phyloP scores from a whole-genome alignment of 2,113 vertebrate species.

The Fregata magnificens region DNA sequence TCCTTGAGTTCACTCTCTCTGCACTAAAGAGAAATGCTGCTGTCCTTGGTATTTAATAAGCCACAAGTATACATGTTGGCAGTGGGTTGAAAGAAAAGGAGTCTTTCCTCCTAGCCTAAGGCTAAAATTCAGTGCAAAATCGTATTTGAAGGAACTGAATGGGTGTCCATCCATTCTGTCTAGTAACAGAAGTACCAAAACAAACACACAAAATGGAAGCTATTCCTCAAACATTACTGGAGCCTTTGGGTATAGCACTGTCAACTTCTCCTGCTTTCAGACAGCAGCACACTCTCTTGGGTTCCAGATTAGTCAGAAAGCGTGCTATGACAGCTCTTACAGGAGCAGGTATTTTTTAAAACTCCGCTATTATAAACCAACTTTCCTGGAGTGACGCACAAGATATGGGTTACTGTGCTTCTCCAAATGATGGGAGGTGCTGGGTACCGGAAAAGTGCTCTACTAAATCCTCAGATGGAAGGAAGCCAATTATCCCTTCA shows the following conservation, averaged over 20 bases:
- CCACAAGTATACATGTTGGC: neutral
- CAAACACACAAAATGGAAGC: neutral
- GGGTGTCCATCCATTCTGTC: neutral
- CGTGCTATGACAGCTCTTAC: neutral
- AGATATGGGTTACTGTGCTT: slow-evolving; percentile 18
- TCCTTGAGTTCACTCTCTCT: neutral
- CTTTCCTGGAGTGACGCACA: neutral
- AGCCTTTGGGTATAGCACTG: neutral
- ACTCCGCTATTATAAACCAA: neutral
- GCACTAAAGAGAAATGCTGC: neutral
- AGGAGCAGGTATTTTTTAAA: neutral
- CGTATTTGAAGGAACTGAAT: neutral
- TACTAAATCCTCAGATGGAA: slow-evolving; percentile 11
- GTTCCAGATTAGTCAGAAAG: neutral
- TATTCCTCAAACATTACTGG: neutral
- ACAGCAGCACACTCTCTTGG: neutral
- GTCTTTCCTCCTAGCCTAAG: neutral
- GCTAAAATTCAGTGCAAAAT: neutral
- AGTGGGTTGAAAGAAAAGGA: neutral
- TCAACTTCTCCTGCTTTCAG: neutral
- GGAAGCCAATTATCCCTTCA: slow-evolving; percentile 30
- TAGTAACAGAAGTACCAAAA: neutral
- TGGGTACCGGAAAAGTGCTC: neutral
- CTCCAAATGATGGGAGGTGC: neutral
- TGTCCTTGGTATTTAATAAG: neutral